Conservation (phyloP, 2,113 vertebrate genomes). For the Redunca redunca region DNA sequence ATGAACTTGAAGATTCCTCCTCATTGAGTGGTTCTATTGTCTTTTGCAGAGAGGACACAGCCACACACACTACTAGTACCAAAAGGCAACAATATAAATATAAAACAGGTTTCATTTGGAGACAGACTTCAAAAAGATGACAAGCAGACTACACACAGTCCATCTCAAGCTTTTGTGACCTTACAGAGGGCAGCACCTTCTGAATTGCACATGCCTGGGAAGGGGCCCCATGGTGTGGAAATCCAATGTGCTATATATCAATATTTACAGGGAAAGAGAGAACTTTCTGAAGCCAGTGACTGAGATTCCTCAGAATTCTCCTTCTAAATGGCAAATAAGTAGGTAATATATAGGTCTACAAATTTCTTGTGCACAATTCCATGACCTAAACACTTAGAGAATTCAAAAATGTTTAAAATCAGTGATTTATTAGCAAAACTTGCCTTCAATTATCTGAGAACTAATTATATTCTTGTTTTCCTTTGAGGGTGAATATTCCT, state of each 20-base stretch:
- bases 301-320: background rate
- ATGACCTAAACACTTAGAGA: constrained; percentile 32
- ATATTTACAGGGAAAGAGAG: background rate
- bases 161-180: background rate
- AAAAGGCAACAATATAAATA: background rate
- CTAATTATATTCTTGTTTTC: constrained; percentile 18
- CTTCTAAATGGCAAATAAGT: background rate
- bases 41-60: background rate
- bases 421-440: constrained; percentile 30
- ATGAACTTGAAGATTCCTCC: background rate
- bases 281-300: background rate
- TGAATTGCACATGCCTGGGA: background rate
- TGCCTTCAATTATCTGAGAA: background rate
- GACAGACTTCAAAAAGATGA: background rate
- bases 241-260: background rate
- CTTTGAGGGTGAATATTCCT: constrained; percentile 16
- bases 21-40: background rate
- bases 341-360: background rate
- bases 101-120: background rate
- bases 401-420: background rate
- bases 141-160: background rate
- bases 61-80: background rate
- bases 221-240: background rate
- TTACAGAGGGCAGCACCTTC: background rate
- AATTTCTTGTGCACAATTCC: background rate